Base-by-base conservation (phyloP, 2,888 invertebrate species). In the Rhorus exstirpatorius region DNA sequence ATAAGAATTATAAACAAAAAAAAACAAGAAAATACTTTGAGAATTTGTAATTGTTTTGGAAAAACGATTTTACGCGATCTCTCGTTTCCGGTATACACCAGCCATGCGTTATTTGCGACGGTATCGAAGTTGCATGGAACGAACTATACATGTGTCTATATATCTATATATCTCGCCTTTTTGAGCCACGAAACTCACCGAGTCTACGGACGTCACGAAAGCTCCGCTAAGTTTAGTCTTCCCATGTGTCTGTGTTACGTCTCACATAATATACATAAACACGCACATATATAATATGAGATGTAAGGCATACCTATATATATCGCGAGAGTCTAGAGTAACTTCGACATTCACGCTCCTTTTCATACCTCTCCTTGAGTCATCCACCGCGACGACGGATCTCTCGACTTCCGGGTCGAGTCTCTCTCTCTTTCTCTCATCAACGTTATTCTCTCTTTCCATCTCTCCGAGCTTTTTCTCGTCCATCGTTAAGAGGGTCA, bases 211-310 rank as follows among this genome's bases (percentile, higher is more conserved):
- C 81, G 77, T 77, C 60, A 51, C 72, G 77, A 81, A 74, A 81
- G 67, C 67, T 46, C 24, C 51, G 76, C 81, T 74, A 81, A 81
- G 61, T 72, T 81, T 81, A 81, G 81, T 49, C 35, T 38, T 67
- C 4, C 8, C 61, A 19, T 49, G 35, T 44, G 41, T n/a, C 35
- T 24, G 60, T 61, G 60, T 76, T 65, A 55, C 65, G 63, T 44
- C 21, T 44, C 8, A 24, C 55, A 24, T 55, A n/a, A 19, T 46
- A 51, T 51, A 21, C 51, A 51, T 51, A 7, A 4, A 19, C 41
- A 21, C 14, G 31, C 1, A 55, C 17, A n/a, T 49, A 21, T n/a
- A n/a, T n/a, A n/a, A n/a, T n/a, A n/a, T n/a, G n/a, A 35, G 14
- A 72, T 21, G 10, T 38, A 61, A 70, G 10, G 41, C 31, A 41